Evolutionary conservation across 2,888 invertebrate species (phyloP), one percentile per base, ranked within the genome.

Genomic region (Polymixis lichenea): DNA sequence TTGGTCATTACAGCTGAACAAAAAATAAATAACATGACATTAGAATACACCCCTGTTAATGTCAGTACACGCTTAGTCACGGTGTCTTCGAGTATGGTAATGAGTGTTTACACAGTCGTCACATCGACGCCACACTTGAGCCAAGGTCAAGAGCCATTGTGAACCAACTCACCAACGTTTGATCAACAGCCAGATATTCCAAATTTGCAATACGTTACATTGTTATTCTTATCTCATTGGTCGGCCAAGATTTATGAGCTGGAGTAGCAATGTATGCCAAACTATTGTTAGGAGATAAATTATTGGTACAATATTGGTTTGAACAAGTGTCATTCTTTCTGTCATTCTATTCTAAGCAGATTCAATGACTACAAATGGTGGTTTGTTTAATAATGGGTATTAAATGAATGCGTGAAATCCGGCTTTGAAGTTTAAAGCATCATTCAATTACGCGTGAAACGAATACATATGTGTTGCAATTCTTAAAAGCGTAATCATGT

Each of bases 71-170:
- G 85, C 80, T 93, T 92, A 91, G 92, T 92, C 91, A 92, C 90
- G 91, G 91, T 83, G 85, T 89, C 89, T 89, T 91, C 90, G 82
- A 84, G 87, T 91, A 94, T 93, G 92, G 92, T 92, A 93, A 94
- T 94, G 90, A 86, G 78, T 94, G 90, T 94, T 93, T 94, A 89
- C 89, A 92, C 92, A 93, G 92, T 90, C 93, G 93, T 90, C 92
- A 89, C 89, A 87, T 80, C 87, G 92, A 89, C 91, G 91, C 90
- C 91, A 88, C 86, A 83, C 83, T 80, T 70, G 72, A 32, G 71
- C 86, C 93, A 94, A 95, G 94, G 94, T 92, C 92, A 89, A 80
- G 83, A 76, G 75, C 84, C 81, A 89, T 91, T 91, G 90, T 90
- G 75, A 85, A 78, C 85, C 85, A 89, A 87, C 87, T 83, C 78